A percentile compares a stretch with the other conserved stretches of the same genome.
Conservation (phyloP, 2,797 vertebrate species). For the Diplodus sargus region DNA sequence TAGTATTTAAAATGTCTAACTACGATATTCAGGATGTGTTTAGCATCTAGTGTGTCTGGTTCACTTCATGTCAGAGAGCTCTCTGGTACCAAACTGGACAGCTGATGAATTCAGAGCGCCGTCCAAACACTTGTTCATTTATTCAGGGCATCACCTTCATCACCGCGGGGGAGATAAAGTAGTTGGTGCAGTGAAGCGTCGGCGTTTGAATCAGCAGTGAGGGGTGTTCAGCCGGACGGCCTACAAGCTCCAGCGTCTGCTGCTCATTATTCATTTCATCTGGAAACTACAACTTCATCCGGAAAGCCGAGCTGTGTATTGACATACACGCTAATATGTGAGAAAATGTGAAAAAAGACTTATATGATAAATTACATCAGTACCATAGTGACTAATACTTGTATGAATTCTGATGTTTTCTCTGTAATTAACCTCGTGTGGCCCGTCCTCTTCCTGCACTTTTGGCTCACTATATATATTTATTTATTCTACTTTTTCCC, state of each 20-base stretch:
- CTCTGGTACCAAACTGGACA: background rate
- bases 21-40: background rate
- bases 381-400: too few species aligned
- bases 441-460: too few species aligned
- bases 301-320: background rate
- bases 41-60: background rate
- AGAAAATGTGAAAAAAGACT: background rate
- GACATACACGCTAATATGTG: background rate
- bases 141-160: conserved; percentile 3
- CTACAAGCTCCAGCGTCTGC: background rate
- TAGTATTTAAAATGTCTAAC: background rate
- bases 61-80: background rate
- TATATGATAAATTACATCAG: too few species aligned
- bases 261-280: background rate
- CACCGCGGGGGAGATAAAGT: background rate
- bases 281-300: background rate
- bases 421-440: too few species aligned
- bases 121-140: background rate
- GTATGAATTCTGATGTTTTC: too few species aligned
- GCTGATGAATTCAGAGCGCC: background rate
- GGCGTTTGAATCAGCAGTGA: background rate
- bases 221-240: background rate
- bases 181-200: background rate
- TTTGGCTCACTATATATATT: too few species aligned
- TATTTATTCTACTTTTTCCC: too few species aligned